phyloP scores from a whole-genome alignment of 2,113 vertebrate genomes.

The Indicator maculatus region DNA sequence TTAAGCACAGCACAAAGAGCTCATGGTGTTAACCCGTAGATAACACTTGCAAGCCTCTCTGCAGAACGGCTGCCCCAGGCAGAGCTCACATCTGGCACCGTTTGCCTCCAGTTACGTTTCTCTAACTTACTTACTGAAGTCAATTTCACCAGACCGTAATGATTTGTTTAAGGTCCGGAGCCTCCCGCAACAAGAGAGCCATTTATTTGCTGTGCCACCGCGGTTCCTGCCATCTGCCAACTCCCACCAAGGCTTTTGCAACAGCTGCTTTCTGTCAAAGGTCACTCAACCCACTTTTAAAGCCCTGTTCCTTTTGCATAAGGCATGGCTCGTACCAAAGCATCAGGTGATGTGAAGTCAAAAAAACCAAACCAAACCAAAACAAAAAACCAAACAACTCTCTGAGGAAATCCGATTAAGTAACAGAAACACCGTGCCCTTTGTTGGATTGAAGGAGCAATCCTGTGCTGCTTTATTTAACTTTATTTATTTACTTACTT shows the following conservation, averaged over 20 bases:
- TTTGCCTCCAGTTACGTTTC: neutral
- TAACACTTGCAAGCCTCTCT: neutral
- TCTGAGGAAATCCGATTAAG: neutral
- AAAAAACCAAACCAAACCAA: neutral
- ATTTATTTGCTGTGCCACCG: neutral
- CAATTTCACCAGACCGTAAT: neutral
- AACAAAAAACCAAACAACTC: neutral
- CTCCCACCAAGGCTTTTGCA: neutral
- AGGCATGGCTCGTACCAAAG: neutral
- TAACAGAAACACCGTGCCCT: neutral
- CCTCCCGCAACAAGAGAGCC: neutral
- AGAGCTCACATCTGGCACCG: neutral
- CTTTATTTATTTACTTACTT: too few species aligned
- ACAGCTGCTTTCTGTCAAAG: slow-evolving; percentile 1
- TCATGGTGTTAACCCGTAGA: neutral
- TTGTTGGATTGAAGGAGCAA: neutral
- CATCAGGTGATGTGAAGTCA: neutral
- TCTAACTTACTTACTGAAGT: neutral
- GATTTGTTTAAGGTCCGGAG: neutral
- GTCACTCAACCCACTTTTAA: neutral
- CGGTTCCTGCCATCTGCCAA: neutral
- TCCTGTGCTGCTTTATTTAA: neutral
- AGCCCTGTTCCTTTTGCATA: neutral
- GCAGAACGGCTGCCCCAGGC: neutral
- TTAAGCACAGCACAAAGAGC: neutral